A percentile compares a stretch with the other conserved stretches of the same genome.
phyloP scores from a whole-genome alignment of 2,888 invertebrate genomes.

The Parnassius orleans region DNA sequence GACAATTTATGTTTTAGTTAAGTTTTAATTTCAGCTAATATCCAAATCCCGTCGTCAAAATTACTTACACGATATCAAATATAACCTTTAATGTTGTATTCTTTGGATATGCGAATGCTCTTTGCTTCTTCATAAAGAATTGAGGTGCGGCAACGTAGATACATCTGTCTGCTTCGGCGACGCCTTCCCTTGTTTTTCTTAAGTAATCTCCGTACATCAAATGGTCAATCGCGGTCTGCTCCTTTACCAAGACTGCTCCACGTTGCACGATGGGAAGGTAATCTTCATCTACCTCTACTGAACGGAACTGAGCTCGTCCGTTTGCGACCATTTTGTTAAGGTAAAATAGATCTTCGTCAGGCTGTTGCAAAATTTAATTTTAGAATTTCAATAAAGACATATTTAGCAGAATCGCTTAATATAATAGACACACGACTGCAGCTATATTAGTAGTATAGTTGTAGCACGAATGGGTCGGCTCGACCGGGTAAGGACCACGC shows the following conservation, averaged over 20 bases:
- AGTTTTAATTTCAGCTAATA: too few relatives aligned
- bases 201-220: conserved; percentile 87
- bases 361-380: conserved; percentile 42
- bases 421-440: too few relatives aligned
- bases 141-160: conserved; percentile 88
- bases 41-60: too few relatives aligned
- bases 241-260: conserved; percentile 81
- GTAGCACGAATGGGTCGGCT: too few relatives aligned
- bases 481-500: too few relatives aligned
- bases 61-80: conserved; percentile 86
- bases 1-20: too few relatives aligned
- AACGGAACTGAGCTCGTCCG: conserved; percentile 61
- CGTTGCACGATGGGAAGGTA: conserved; percentile 54
- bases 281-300: conserved; percentile 45
- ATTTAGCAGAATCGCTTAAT: too few relatives aligned
- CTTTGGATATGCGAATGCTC: conserved; percentile 87
- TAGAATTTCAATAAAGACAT: too few relatives aligned
- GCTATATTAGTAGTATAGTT: too few relatives aligned
- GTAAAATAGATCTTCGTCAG: conserved; percentile 62
- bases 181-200: conserved; percentile 77
- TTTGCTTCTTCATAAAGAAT: conserved; percentile 82
- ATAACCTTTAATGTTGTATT: conserved; percentile 80
- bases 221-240: conserved; percentile 84
- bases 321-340: conserved; percentile 65
- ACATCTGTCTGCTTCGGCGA: conserved; percentile 84